phyloP scores from a whole-genome alignment of 2,113 vertebrate genomes.

The Columbina picui region DNA sequence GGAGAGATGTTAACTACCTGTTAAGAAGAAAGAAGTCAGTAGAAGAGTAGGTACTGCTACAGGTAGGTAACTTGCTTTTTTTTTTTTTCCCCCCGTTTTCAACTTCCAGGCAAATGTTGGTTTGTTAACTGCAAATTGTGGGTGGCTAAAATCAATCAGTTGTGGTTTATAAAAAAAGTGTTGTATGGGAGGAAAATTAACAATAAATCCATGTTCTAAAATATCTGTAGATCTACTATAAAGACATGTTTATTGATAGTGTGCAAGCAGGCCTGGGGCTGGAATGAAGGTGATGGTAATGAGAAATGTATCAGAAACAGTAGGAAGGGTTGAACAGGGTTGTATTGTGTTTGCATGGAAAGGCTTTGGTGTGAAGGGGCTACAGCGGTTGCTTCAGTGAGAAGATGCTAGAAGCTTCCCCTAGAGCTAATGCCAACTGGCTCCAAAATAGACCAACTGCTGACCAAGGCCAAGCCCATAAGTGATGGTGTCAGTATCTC shows the following conservation, averaged over 20 bases:
- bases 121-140: background rate
- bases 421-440: no score
- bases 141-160: background rate
- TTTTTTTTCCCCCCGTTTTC: rapidly evolving
- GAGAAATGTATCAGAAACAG: background rate
- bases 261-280: background rate
- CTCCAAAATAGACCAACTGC: no score
- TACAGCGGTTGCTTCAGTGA: no score
- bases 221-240: background rate
- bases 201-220: background rate
- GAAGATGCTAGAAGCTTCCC: no score
- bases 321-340: background rate
- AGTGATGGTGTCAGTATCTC: no score
- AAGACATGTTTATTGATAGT: background rate
- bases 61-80: background rate
- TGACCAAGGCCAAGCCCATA: no score
- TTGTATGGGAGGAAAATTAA: background rate
- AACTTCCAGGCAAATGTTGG: background rate
- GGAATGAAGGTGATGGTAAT: background rate
- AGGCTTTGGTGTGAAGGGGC: no score
- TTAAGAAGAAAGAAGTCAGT: background rate
- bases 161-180: background rate
- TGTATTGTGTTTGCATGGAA: no score
- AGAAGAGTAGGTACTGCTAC: background rate
- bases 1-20: background rate